Evolutionary conservation across 1,140 invertebrate species (phyloP).

Genomic region (Samia ricini): DNA sequence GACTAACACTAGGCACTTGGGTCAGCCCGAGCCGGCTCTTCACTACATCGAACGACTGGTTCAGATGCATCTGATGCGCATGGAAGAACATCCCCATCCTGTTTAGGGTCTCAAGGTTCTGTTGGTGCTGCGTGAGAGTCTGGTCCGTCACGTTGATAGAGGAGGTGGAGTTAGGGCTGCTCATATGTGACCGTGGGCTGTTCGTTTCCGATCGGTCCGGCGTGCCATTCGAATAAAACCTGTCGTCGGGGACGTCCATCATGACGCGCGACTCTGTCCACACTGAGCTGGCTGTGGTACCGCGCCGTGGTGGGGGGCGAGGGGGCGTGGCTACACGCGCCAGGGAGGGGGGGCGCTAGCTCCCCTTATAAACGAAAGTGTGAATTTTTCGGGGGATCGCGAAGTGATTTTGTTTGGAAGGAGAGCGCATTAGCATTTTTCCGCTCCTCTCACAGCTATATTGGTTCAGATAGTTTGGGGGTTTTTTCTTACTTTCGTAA

Average conservation of each 20-base stretch:
- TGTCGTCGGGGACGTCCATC: conserved; percentile 65
- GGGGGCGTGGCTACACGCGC: conserved; percentile 43
- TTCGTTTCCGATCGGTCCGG: conserved; percentile 61
- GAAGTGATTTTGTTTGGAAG: conserved; percentile 73
- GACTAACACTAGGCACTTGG: conserved; percentile 55
- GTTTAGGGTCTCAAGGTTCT: conserved; percentile 65
- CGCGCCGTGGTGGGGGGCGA: conserved; percentile 28
- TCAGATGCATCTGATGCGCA: conserved; percentile 67
- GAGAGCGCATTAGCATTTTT: conserved; percentile 70
- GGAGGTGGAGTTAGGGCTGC: conserved; percentile 58
- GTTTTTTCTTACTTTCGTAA: conserved; percentile 55
- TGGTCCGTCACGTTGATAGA: conserved; percentile 59
- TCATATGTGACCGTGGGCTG: conserved; percentile 63
- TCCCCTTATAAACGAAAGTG: conserved; percentile 72
- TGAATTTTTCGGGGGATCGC: conserved; percentile 68
- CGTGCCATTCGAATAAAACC: conserved; percentile 53
- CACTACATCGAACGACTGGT: conserved; percentile 63
- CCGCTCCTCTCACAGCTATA: conserved; percentile 44
- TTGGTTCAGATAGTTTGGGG: conserved; percentile 53
- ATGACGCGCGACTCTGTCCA: conserved; percentile 34
- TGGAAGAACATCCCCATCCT: conserved; percentile 73
- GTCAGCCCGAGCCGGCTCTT: conserved; percentile 60
- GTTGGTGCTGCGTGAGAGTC: conserved; percentile 54
- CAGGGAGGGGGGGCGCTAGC: conserved; percentile 43
- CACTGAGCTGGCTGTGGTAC: conserved; percentile 35